Conservation (phyloP, 2,888 invertebrate genomes). For the Mesorhabditis spiculigera region DNA sequence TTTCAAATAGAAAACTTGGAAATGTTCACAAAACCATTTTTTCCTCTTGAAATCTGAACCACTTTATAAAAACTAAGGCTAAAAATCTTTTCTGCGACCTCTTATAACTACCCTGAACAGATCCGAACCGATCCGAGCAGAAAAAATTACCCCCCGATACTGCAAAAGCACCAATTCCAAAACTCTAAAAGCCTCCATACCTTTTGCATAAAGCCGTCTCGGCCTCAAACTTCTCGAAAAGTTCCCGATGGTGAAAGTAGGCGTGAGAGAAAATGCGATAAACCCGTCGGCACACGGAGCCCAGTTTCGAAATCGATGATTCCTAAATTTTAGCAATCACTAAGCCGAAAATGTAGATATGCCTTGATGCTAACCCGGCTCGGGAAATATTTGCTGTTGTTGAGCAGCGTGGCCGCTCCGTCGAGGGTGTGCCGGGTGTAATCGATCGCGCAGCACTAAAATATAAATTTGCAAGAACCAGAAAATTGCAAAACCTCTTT, state of each 20-base stretch:
- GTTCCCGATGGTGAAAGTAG: constrained; percentile 91
- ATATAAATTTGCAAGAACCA: constrained; percentile 12
- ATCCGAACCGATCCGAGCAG: too few relatives aligned
- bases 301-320: constrained; percentile 94
- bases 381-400: constrained; percentile 99
- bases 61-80: too few relatives aligned
- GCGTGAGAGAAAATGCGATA: constrained; percentile 99
- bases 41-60: too few relatives aligned
- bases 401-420: constrained; percentile 94
- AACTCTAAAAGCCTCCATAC: too few relatives aligned
- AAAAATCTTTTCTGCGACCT: too few relatives aligned
- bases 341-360: too few relatives aligned
- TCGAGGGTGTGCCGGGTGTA: constrained; percentile 97
- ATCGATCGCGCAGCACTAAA: constrained; percentile 92
- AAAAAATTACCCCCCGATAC: too few relatives aligned
- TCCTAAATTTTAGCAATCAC: too few relatives aligned
- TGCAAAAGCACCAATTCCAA: too few relatives aligned
- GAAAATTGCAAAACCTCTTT: constrained; percentile 70
- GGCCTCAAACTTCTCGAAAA: constrained; percentile 94
- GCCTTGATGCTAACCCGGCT: constrained; percentile 98
- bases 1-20: too few relatives aligned
- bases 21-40: too few relatives aligned
- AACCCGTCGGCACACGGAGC: constrained; percentile 94
- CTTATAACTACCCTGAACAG: too few relatives aligned
- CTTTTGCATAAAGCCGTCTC: constrained; percentile 35